Percentiles rank a stretch among this genome's conserved stretches.
phyloP scores from a whole-genome alignment of 2,888 invertebrate genomes.

The Amblyjoppa proteus region DNA sequence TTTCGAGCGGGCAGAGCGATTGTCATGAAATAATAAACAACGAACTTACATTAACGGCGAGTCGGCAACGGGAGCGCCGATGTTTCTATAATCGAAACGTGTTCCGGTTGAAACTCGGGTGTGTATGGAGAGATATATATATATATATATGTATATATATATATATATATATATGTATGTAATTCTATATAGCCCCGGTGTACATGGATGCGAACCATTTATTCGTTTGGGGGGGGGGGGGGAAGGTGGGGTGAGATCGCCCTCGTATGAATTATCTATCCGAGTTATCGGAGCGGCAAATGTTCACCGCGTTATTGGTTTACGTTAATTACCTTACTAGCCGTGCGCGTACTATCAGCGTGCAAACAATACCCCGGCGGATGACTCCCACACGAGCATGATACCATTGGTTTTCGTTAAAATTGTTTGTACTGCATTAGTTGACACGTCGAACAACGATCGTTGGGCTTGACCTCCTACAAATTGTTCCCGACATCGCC shows the following conservation, averaged over 20 bases:
- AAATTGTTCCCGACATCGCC: background rate
- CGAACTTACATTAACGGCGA: slow-evolving; percentile 15
- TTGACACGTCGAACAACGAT: slow-evolving; percentile 1
- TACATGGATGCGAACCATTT: background rate
- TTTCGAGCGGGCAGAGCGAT: background rate
- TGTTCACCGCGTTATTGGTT: slow-evolving; percentile 50
- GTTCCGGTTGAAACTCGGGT: background rate
- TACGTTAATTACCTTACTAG: slow-evolving; percentile 56
- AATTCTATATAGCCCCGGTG: background rate
- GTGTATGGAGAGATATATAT: background rate
- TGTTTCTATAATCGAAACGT: slow-evolving; percentile 33
- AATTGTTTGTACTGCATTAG: slow-evolving; percentile 6
- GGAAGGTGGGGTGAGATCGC: background rate
- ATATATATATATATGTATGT: background rate
- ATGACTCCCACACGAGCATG: background rate
- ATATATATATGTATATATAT: background rate
- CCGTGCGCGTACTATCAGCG: slow-evolving; percentile 12
- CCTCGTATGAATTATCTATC: slow-evolving; percentile 47
- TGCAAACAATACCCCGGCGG: slow-evolving; percentile 7
- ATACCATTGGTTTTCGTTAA: background rate
- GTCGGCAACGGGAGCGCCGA: background rate
- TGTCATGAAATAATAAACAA: slow-evolving; percentile 25
- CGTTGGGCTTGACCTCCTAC: background rate
- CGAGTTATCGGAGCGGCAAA: slow-evolving; percentile 36
- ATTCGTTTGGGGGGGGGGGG: background rate